These are phyloP conservation scores for Orthosia incerta DNA, from an alignment of 2,888 invertebrate genomes.

Conservation along the genomic window DNA sequence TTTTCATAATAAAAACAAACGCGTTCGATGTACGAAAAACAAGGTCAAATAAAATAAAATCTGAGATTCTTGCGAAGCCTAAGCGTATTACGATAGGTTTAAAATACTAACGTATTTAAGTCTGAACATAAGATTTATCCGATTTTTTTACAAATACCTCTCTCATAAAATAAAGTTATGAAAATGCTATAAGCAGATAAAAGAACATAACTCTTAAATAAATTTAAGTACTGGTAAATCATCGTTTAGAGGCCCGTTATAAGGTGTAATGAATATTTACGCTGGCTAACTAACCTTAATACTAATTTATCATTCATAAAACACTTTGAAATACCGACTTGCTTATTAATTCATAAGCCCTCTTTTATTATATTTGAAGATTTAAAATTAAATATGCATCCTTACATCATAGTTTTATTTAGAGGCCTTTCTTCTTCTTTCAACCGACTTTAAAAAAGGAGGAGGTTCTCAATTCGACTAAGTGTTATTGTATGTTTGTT, in stretches of 20 bases:
- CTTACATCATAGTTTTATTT: background rate
- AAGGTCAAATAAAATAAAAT: constrained; percentile 2
- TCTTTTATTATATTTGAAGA: background rate
- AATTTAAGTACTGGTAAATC: constrained; percentile 15
- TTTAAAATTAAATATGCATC: background rate
- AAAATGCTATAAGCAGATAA: background rate
- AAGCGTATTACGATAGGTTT: background rate
- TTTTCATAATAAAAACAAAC: background rate
- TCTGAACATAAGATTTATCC: background rate
- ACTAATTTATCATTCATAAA: constrained; percentile 38
- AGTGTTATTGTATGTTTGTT: too few relatives aligned
- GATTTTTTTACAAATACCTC: background rate
- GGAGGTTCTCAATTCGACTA: too few relatives aligned
- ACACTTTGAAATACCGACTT: constrained; percentile 5
- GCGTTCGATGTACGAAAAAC: constrained; percentile 6
- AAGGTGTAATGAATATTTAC: constrained; percentile 47
- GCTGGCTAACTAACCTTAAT: constrained; percentile 27
- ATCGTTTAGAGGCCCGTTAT: constrained; percentile 19
- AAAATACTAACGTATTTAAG: constrained; percentile 1
- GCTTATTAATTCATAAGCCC: constrained; percentile 4
- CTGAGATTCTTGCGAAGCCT: background rate
- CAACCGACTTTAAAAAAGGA: background rate
- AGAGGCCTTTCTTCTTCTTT: background rate
- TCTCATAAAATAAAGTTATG: background rate
- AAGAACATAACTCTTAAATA: background rate